These are phyloP conservation scores for Sclerodermus sp. DNA, from an alignment of 2,888 invertebrate species.

Conservation along the genomic window DNA sequence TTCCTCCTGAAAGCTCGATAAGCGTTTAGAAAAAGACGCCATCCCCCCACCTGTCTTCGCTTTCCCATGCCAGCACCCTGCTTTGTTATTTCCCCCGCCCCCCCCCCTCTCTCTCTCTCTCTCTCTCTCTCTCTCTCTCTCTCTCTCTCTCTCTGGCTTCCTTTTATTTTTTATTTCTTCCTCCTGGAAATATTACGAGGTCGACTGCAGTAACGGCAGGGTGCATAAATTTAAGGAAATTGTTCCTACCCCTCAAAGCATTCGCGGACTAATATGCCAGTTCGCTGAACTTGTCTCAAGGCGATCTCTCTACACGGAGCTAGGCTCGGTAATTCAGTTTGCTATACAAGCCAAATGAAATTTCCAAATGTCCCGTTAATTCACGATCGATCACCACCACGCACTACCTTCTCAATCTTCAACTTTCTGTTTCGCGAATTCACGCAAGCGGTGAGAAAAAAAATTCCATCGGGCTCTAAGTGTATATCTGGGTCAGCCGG, in stretches of 20 bases:
- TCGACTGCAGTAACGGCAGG: conserved; percentile 29
- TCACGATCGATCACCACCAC: too few relatives aligned
- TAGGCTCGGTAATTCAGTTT: too few relatives aligned
- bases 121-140: conserved; percentile 7
- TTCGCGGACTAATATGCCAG: too few relatives aligned
- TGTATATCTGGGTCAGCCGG: conserved; percentile 41
- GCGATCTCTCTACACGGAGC: too few relatives aligned
- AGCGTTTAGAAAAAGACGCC: conserved; percentile 15
- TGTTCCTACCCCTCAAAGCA: conserved; percentile 30
- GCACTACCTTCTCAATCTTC: too few relatives aligned
- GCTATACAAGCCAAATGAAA: too few relatives aligned
- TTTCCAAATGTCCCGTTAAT: too few relatives aligned
- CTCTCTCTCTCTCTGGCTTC: conserved; percentile 3
- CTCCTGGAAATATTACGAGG: conserved; percentile 41
- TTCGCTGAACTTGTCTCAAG: too few relatives aligned
- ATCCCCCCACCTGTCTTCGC: too few relatives aligned
- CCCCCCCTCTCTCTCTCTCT: conserved; percentile 16
- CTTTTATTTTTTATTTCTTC: conserved; percentile 25
- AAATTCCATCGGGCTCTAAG: conserved; percentile 2
- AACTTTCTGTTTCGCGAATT: too few relatives aligned
- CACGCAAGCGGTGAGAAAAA: too few relatives aligned
- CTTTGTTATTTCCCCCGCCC: conserved; percentile 22
- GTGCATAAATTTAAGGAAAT: conserved; percentile 51
- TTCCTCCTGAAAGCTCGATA: conserved; percentile 22
- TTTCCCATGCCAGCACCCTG: conserved; percentile 15